Conservation (phyloP, 2,888 invertebrate species). For the Sturmia bella region DNA sequence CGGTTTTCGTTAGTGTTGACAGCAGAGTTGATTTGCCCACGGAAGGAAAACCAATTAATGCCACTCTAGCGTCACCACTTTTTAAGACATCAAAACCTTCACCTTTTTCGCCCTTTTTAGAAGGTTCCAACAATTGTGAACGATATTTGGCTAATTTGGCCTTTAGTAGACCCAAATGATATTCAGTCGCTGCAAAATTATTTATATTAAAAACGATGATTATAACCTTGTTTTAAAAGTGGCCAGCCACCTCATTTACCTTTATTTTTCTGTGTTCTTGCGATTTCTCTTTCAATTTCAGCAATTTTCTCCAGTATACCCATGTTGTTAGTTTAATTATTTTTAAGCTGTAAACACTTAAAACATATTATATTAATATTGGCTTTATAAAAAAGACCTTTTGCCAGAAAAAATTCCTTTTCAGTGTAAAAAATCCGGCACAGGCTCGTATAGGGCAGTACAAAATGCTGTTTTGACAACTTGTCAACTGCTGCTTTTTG, state of each 20-base stretch:
- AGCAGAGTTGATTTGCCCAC: constrained; percentile 91
- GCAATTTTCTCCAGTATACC: constrained; percentile 99
- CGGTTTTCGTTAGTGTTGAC: constrained; percentile 96
- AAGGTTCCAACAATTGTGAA: constrained; percentile 95
- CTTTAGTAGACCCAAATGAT: constrained; percentile 98
- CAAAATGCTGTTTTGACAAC: constrained; percentile 57
- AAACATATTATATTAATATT: constrained; percentile 47
- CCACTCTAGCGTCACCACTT: constrained; percentile 98
- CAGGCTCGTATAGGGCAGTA: constrained; percentile 5
- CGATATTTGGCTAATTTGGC: constrained; percentile 98
- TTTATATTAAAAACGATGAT: constrained; percentile 11
- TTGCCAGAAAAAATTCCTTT: constrained; percentile 34
- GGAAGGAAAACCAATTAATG: constrained; percentile 99
- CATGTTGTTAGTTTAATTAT: constrained; percentile 84
- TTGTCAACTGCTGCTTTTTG: constrained; percentile 27
- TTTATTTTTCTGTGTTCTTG: constrained; percentile 99
- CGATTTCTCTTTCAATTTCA: constrained; percentile 99
- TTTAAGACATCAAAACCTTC: constrained; percentile 99
- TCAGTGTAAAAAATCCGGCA: constrained; percentile 55
- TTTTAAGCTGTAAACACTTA: constrained; percentile 38
- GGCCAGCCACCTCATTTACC: constrained; percentile 83
- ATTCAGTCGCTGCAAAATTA: constrained; percentile 93
- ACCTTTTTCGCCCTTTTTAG: constrained; percentile 96
- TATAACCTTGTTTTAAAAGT: constrained; percentile 62
- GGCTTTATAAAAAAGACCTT: constrained; percentile 18